Evolutionary conservation across 2,797 vertebrate genomes (phyloP), one percentile per base, ranked within the genome.

Genomic region (Falco rusticolus): DNA sequence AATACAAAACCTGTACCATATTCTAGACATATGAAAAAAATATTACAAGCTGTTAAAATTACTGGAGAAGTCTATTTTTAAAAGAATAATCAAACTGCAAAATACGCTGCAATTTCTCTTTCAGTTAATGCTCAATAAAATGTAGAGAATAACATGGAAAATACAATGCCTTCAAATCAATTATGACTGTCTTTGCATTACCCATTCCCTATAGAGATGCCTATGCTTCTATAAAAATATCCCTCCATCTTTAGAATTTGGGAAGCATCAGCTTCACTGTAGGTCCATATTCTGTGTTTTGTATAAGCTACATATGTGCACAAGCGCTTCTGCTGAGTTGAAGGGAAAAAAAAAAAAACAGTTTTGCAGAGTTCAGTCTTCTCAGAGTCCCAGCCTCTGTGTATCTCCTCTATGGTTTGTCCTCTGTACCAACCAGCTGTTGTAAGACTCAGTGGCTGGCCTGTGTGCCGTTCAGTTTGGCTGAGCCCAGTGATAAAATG

Each of bases 221-320:
- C 68, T 82, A 13, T 0, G 2, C 45, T 74, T 89, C 47, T 45
- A 13, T 24, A 63, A 86, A 86, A 84, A 48, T 50, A 81, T 29
- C 6, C 11, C 33, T 76, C 15, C 4, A 10, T 48, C 56, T 71
- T 68, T 53, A 54, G 61, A 69, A 84, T 26, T 57, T 29, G 74
- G 64, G 29, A 79, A 83, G n/a, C 51, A 59, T 54, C 47, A 33
- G 39, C 21, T 59, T 87, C 31, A 28, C 33, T 69, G 10, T 5
- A 70, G 22, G 31, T 31, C 56, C 76, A 6, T 34, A 63, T 28
- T 82, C 39, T 48, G 8, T 24, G 15, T 65, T 87, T 71, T 47
- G 6, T n/a, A 10, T 10, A 48, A 85, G 41, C 63, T 39, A 34
- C 7, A 0, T 17, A 16, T 0, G 4, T 3, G 3, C 24, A 41